Conservation (phyloP, 2,888 invertebrate species). For the Labia minor region DNA sequence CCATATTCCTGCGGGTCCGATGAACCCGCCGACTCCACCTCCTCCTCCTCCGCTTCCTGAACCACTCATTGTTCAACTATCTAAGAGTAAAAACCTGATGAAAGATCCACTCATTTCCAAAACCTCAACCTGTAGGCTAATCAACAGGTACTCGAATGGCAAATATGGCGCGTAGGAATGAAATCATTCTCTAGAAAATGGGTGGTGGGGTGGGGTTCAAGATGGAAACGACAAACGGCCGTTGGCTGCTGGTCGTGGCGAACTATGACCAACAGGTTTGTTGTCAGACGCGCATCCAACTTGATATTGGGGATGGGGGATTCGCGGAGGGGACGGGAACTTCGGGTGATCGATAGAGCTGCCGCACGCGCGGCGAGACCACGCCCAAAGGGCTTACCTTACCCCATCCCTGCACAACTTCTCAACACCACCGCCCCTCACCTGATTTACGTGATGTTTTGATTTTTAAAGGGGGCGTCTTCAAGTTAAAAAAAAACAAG, state of each 20-base stretch:
- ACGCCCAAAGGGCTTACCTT: neutral
- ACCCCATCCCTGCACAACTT: neutral
- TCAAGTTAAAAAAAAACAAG: too few species aligned
- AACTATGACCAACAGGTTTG: constrained; percentile 1
- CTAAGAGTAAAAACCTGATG: neutral
- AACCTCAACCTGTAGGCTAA: neutral
- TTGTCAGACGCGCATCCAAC: constrained; percentile 7
- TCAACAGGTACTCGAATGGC: constrained; percentile 2
- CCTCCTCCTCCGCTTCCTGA: constrained; percentile 16
- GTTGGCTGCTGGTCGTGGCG: neutral
- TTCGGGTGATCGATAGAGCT: constrained; percentile 15
- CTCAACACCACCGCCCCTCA: neutral
- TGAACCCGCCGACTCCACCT: constrained; percentile 38
- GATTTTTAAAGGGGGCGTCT: too few species aligned
- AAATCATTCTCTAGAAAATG: neutral
- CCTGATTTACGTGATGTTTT: too few species aligned
- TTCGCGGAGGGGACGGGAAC: constrained; percentile 17
- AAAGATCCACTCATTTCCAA: neutral
- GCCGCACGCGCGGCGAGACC: neutral
- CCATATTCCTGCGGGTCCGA: constrained; percentile 66
- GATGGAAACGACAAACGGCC: neutral
- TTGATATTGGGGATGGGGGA: neutral
- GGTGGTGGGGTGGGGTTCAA: neutral
- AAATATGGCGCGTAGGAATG: neutral
- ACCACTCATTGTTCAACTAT: constrained; percentile 15